Base-by-base conservation (phyloP, 2,113 vertebrate genomes). In the Falcunculus frontatus region DNA sequence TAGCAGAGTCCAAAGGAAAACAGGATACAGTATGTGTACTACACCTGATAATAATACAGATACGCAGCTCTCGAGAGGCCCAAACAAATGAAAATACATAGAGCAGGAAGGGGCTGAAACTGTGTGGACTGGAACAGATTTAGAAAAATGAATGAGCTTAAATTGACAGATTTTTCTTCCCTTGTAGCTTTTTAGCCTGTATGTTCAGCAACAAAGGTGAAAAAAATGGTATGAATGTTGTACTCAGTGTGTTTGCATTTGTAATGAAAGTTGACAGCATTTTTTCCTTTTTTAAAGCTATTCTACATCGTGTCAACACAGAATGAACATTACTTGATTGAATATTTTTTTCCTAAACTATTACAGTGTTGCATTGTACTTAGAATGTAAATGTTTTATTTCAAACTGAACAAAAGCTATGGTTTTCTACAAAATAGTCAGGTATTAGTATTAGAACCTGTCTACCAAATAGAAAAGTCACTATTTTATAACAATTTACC, bases 401-500 rank as follows among this genome's bases (percentile, higher is more conserved):
- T 95, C 90, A 59, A 53, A 96, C 96, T 74, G 89, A 97, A 96
- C 95, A 94, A 90, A 97, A 96, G 94, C 94, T 94, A 92, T 94
- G 96, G 70, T 85, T 95, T 97, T 97, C 96, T 95, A 89, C 96
- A 84, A 33, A 97, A 93, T 91, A 96, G 97, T 96, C 97, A 93
- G 97, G 96, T 96, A 88, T 97, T 92, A 90, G 96, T 97, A 93
- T 94, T 96, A 97, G 97, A 81, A 93, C 96, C 96, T 96, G 96
- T 95, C 97, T 97, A 97, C 97, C 91, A 97, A 97, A 79, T 97
- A 95, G 97, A 97, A 88, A 96, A 97, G 97, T 98, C 98, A 97
- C 97, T 97, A 96, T 97, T 97, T 97, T 95, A 73, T 96, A 95
- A 94, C 94, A 67, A 96, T 97, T 96, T 96, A 97, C 98, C 98